Conservation (phyloP, 2,113 vertebrate species). For the Puffinus mauretanicus region DNA sequence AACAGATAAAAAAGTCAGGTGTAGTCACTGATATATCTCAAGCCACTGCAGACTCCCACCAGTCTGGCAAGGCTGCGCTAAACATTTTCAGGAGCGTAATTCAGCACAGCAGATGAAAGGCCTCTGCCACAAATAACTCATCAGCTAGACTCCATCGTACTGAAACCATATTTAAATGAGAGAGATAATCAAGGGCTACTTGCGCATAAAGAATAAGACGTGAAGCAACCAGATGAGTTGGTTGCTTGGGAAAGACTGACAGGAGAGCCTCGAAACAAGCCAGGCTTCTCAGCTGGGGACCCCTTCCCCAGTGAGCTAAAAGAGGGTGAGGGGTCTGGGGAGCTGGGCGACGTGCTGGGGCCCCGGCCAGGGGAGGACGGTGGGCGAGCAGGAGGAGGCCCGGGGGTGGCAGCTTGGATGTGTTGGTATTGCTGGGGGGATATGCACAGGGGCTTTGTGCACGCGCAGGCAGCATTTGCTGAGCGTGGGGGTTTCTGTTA, state of each 20-base stretch:
- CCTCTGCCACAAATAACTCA: background rate
- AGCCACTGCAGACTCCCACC: background rate
- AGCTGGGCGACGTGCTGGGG: background rate
- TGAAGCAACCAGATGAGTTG: background rate
- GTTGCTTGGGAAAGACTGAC: background rate
- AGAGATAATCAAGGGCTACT: background rate
- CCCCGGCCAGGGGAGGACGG: fast-evolving
- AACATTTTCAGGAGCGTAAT: background rate
- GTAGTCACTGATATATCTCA: background rate
- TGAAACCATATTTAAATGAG: background rate
- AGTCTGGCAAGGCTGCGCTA: background rate
- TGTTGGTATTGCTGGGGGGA: background rate
- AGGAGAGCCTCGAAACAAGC: background rate
- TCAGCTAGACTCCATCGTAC: background rate
- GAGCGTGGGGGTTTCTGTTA: background rate
- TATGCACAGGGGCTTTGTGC: background rate
- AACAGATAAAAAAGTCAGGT: background rate
- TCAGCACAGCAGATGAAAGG: background rate
- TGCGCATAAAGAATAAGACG: background rate
- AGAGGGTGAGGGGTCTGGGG: background rate
- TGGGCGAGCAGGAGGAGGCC: background rate
- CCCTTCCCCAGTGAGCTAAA: background rate
- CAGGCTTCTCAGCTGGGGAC: background rate
- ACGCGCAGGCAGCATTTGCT: background rate
- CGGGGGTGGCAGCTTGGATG: background rate